Percentiles rank a stretch among this genome's conserved stretches.
Conservation (phyloP, 1,140 invertebrate species). For the Drosophila kepulauana region DNA sequence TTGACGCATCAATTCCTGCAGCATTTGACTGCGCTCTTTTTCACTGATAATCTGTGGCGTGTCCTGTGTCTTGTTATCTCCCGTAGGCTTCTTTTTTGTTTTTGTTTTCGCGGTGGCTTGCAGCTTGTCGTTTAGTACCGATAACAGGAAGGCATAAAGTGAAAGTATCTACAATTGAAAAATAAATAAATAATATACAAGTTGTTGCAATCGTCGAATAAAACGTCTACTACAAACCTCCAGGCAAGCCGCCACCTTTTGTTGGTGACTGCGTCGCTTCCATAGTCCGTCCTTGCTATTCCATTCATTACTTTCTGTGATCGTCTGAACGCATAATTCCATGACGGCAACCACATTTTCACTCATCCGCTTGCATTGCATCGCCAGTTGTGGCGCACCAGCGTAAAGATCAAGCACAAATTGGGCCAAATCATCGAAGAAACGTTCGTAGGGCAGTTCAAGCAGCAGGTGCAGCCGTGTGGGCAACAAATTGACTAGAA, state of each 20-base stretch:
- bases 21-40: conserved; percentile 76
- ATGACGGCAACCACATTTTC: conserved; percentile 63
- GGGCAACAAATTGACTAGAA: conserved; percentile 84
- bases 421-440: conserved; percentile 74
- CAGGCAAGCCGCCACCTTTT: conserved; percentile 69
- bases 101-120: conserved; percentile 69
- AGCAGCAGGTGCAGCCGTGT: conserved; percentile 76
- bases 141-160: conserved; percentile 79
- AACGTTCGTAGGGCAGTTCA: conserved; percentile 77
- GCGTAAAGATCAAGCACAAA: conserved; percentile 70
- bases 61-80: conserved; percentile 56
- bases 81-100: conserved; percentile 59
- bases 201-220: too few species aligned
- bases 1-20: conserved; percentile 76
- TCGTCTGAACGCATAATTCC: conserved; percentile 60
- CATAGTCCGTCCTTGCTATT: conserved; percentile 71
- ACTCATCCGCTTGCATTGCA: conserved; percentile 67
- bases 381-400: conserved; percentile 48
- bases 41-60: conserved; percentile 62
- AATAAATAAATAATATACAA: background rate
- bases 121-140: conserved; percentile 78
- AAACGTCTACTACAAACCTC: conserved; percentile 57
- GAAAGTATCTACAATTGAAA: conserved; percentile 71
- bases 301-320: conserved; percentile 69
- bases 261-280: conserved; percentile 69